Percentiles rank a stretch among this genome's conserved stretches.
phyloP scores from a whole-genome alignment of 2,888 invertebrate species.

The Megamerina dolium region DNA sequence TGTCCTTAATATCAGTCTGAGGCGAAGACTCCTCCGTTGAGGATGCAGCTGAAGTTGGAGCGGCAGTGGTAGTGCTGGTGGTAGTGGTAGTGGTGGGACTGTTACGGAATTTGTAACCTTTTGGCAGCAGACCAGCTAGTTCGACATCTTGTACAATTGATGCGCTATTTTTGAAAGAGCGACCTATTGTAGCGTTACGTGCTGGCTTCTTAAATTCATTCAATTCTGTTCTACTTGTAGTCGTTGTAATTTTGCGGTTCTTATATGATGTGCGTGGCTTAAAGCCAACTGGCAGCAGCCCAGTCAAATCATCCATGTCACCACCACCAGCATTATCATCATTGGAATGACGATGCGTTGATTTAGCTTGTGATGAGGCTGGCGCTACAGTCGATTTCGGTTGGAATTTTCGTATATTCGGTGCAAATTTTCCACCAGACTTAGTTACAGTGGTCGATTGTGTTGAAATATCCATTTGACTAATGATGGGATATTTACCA shows the following conservation, averaged over 20 bases:
- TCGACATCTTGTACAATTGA: constrained; percentile 55
- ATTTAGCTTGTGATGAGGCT: constrained; percentile 39
- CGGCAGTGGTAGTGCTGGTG: no score
- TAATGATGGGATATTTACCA: constrained; percentile 64
- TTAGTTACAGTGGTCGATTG: constrained; percentile 44
- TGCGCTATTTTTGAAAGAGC: constrained; percentile 55
- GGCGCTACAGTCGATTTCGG: constrained; percentile 49
- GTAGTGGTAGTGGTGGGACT: constrained; percentile 21
- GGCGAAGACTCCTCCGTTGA: no score
- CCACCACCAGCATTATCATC: constrained; percentile 23
- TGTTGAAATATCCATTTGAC: constrained; percentile 54
- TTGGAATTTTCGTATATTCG: constrained; percentile 62
- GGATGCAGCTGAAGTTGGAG: constrained; percentile 12
- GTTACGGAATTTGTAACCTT: constrained; percentile 56
- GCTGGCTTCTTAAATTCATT: constrained; percentile 30
- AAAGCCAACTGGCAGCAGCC: constrained; percentile 61
- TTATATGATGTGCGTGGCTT: constrained; percentile 53
- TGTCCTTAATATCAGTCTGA: constrained; percentile 28
- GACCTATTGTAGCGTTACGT: constrained; percentile 45
- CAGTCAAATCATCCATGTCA: constrained; percentile 56
- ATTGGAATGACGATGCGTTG: constrained; percentile 38
- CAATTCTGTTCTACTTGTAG: constrained; percentile 27
- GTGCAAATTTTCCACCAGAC: constrained; percentile 54
- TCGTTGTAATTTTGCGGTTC: constrained; percentile 49
- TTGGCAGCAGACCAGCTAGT: constrained; percentile 52